These are phyloP conservation scores for Plebejus anna DNA, from an alignment of 2,888 invertebrate genomes.

Conservation along the genomic window DNA sequence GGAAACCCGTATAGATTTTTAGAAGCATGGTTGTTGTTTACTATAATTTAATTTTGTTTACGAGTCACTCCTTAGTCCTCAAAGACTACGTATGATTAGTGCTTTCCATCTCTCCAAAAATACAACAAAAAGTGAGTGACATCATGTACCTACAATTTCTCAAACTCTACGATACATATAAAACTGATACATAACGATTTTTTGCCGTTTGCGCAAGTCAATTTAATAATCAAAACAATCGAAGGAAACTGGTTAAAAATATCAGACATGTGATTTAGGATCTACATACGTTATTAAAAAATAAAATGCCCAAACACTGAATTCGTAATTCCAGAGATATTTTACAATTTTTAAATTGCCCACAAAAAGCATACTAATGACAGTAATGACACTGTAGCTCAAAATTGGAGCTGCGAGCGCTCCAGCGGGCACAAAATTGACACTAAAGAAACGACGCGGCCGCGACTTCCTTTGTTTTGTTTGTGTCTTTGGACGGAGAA, in stretches of 20 bases:
- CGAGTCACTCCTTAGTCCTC: no score
- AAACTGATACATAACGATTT: not conserved
- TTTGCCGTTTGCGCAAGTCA: not conserved
- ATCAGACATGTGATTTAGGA: not conserved
- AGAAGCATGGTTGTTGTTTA: no score
- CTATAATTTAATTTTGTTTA: no score
- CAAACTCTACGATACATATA: not conserved
- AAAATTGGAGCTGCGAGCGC: slow-evolving; percentile 47
- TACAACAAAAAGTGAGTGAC: not conserved
- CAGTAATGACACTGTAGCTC: slow-evolving; percentile 48
- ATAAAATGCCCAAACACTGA: not conserved
- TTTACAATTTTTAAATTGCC: slow-evolving; percentile 27
- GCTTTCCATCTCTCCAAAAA: not conserved
- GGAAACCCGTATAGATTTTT: not conserved
- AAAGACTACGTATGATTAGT: not conserved
- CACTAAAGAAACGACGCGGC: slow-evolving; percentile 36
- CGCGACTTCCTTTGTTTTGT: slow-evolving; percentile 17
- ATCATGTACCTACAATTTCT: not conserved
- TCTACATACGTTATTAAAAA: not conserved
- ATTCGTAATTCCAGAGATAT: not conserved
- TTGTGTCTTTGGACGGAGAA: not conserved
- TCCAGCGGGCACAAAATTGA: slow-evolving; percentile 49
- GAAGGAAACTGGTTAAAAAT: not conserved
- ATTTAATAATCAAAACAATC: not conserved
- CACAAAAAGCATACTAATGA: slow-evolving; percentile 35